These are phyloP conservation scores for Eugnorisma glareosa DNA, from an alignment of 2,888 invertebrate genomes.

Conservation along the genomic window DNA sequence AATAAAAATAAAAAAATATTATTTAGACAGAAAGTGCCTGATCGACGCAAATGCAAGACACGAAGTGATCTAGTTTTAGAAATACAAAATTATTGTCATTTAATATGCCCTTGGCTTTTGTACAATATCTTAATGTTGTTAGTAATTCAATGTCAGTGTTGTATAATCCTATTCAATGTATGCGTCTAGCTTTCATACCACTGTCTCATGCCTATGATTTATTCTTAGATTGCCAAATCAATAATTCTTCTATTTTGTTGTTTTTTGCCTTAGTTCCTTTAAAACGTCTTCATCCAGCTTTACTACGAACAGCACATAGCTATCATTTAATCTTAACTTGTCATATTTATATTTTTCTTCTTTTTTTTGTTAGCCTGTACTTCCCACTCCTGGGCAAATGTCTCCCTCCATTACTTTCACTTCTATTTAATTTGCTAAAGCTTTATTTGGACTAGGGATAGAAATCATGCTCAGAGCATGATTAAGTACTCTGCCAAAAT, in stretches of 20 bases:
- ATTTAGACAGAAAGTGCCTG: conserved; percentile 26
- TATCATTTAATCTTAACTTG: not conserved
- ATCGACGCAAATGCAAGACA: conserved; percentile 46
- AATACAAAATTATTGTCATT: too few species aligned
- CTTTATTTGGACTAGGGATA: not conserved
- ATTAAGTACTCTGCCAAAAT: not conserved
- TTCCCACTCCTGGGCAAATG: not conserved
- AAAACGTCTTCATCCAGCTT: not conserved
- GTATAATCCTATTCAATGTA: not conserved
- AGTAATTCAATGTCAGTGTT: too few species aligned
- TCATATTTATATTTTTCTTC: not conserved
- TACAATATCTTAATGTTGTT: too few species aligned
- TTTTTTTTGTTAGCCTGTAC: not conserved
- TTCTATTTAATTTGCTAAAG: not conserved
- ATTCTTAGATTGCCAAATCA: too few species aligned
- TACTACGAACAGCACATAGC: not conserved
- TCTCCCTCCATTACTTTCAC: not conserved
- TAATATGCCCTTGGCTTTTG: too few species aligned
- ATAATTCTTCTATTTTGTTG: not conserved
- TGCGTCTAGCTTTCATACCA: not conserved
- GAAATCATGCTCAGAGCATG: not conserved
- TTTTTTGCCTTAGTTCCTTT: not conserved
- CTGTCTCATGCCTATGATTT: too few species aligned
- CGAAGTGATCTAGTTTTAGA: conserved; percentile 33
- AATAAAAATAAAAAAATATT: too few species aligned